These are phyloP conservation scores for Neosilurus mollespiculum DNA, from an alignment of 2,797 vertebrate genomes.

Conservation along the genomic window DNA sequence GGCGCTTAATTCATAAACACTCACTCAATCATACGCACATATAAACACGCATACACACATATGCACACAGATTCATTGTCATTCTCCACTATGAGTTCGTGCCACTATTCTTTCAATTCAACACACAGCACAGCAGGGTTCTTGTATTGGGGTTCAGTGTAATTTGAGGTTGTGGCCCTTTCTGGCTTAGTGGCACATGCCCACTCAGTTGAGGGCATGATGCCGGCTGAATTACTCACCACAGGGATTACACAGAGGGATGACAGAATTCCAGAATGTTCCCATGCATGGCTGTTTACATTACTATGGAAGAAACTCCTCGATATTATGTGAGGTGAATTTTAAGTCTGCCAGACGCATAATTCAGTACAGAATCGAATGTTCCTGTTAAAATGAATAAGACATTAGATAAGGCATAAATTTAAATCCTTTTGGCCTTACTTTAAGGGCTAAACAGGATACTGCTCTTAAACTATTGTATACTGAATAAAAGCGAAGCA, in stretches of 20 bases:
- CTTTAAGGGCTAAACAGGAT: constrained; percentile 7
- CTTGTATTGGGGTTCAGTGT: constrained; percentile 56
- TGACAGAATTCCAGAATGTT: constrained; percentile 37
- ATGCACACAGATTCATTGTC: constrained; percentile 53
- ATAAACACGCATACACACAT: constrained; percentile 38
- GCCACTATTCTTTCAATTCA: constrained; percentile 52
- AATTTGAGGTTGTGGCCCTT: constrained; percentile 61
- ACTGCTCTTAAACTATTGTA: neutral
- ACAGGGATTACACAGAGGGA: constrained; percentile 31
- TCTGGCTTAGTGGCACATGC: constrained; percentile 58
- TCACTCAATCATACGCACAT: constrained; percentile 44
- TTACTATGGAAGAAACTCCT: constrained; percentile 24
- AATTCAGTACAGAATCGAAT: neutral
- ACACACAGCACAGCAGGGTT: constrained; percentile 50
- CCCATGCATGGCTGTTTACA: constrained; percentile 40
- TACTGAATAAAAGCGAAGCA: neutral
- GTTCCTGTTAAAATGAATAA: neutral
- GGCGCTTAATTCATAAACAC: constrained; percentile 51
- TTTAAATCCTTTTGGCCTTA: neutral
- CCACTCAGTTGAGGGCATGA: constrained; percentile 54
- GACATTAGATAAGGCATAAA: constrained; percentile 1
- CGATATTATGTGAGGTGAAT: constrained; percentile 3
- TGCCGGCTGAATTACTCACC: constrained; percentile 49
- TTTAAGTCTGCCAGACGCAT: constrained; percentile 10
- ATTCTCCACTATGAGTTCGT: constrained; percentile 54